Base-by-base conservation (phyloP, 2,888 invertebrate genomes). In the Xanthorhoe designata region DNA sequence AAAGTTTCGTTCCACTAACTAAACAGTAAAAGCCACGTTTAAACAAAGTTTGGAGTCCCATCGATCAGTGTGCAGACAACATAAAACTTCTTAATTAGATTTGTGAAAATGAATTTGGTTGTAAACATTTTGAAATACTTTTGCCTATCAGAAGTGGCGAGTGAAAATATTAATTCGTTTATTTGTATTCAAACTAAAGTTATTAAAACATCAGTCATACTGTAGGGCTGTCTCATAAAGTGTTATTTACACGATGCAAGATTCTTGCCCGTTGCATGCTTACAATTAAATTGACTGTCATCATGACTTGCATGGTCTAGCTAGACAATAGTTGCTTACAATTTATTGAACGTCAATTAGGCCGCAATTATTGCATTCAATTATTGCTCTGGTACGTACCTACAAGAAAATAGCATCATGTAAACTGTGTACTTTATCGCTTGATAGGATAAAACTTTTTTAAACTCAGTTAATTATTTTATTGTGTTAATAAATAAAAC, bases 181-280 rank as follows among this genome's bases (percentile, higher is more conserved):
- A 74, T 75, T 72, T 71, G 45, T 69, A 75, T 72, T 76, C 76
- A n/a, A n/a, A n/a, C n/a, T 70, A 75, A 77, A 78, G 72, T 78
- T 74, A 80, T 75, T 82, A 82, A 88, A 81, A 74, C 81, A 84
- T 80, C 83, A 78, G 78, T 86, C 82, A 86, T 79, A 80, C 75
- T 1, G 73, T 82, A 62, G 62, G 29, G 62, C 10, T 56, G 62
- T 38, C 38, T 3, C 42, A 38, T 8, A 15, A n/a, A n/a, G n/a
- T n/a, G n/a, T n/a, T n/a, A n/a, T n/a, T n/a, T n/a, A n/a, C n/a
- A n/a, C n/a, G n/a, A n/a, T n/a, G n/a, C n/a, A n/a, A n/a, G n/a
- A n/a, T n/a, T n/a, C n/a, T n/a, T n/a, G n/a, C n/a, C n/a, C n/a
- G n/a, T n/a, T n/a, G n/a, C n/a, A n/a, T n/a, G n/a, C n/a, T n/a